phyloP scores from a whole-genome alignment of 2,113 vertebrate genomes.

The Antennarius striatus region DNA sequence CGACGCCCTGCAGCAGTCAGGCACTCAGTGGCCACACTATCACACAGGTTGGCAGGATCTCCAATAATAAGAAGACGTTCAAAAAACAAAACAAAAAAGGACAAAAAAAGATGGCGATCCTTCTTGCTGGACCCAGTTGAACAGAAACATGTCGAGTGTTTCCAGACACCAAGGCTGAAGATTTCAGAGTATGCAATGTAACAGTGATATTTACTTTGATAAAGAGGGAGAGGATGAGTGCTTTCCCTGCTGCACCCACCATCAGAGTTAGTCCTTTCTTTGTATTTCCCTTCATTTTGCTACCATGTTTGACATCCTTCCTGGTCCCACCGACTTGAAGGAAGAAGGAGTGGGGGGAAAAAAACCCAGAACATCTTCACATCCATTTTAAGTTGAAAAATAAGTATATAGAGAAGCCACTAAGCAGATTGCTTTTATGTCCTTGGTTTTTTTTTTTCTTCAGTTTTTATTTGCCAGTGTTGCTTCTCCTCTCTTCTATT shows the following conservation, averaged over 20 bases:
- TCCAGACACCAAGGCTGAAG: slow-evolving; percentile 74
- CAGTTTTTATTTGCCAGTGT: slow-evolving; percentile 66
- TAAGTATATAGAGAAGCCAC: slow-evolving; percentile 66
- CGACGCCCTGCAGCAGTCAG: slow-evolving; percentile 76
- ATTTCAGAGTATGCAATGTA: slow-evolving; percentile 75
- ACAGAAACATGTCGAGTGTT: slow-evolving; percentile 49
- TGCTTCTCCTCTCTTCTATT: slow-evolving; percentile 67
- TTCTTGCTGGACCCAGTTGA: slow-evolving; percentile 69
- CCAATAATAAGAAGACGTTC: slow-evolving; percentile 29
- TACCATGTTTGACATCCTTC: slow-evolving; percentile 73
- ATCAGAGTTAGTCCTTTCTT: slow-evolving; percentile 61
- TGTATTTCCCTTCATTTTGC: slow-evolving; percentile 78
- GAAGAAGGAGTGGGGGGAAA: slow-evolving; percentile 48
- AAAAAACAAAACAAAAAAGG: neutral
- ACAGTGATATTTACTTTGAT: slow-evolving; percentile 82
- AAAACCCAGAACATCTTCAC: slow-evolving; percentile 50
- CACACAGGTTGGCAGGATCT: slow-evolving; percentile 75
- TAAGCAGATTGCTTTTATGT: slow-evolving; percentile 74
- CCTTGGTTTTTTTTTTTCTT: slow-evolving; percentile 55
- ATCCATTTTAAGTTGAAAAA: slow-evolving; percentile 62
- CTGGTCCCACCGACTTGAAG: slow-evolving; percentile 61
- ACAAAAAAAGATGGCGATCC: slow-evolving; percentile 36
- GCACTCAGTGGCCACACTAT: slow-evolving; percentile 82
- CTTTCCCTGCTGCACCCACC: slow-evolving; percentile 43
- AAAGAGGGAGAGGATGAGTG: slow-evolving; percentile 51